These are phyloP conservation scores for Sebastes diploproa DNA, from an alignment of 2,797 vertebrate species.

Conservation along the genomic window DNA sequence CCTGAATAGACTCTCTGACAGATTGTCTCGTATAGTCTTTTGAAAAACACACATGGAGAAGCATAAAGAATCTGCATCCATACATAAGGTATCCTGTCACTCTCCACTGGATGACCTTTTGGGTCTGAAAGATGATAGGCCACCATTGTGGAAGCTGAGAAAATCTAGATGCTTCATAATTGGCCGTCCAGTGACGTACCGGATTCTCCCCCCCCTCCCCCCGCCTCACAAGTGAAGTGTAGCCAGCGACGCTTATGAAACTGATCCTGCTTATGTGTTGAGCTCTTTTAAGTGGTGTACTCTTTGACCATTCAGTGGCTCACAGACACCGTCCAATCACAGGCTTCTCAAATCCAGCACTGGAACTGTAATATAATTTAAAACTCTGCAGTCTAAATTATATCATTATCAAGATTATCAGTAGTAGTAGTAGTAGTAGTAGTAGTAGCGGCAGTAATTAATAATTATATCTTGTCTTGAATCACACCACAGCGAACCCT, in stretches of 20 bases:
- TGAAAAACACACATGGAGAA: constrained; percentile 29
- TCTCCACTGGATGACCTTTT: constrained; percentile 70
- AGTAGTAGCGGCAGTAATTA: too few species aligned
- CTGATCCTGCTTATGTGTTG: constrained; percentile 59
- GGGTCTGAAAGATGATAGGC: constrained; percentile 70
- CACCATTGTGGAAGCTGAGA: constrained; percentile 62
- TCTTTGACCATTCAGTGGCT: constrained; percentile 46
- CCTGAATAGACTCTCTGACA: constrained; percentile 23
- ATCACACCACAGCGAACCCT: too few species aligned
- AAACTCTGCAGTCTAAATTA: background rate
- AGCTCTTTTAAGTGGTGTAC: constrained; percentile 65
- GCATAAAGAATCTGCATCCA: constrained; percentile 63
- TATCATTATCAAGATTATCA: background rate
- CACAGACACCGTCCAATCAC: constrained; percentile 17
- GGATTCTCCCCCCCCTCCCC: constrained; percentile 16
- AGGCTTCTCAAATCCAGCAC: background rate
- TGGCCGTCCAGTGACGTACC: constrained; percentile 49
- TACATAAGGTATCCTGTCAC: constrained; percentile 57
- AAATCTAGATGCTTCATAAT: constrained; percentile 70
- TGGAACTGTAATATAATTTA: background rate
- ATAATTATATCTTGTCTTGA: too few species aligned
- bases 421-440: background rate
- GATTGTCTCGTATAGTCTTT: constrained; percentile 15
- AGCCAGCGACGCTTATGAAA: constrained; percentile 63
- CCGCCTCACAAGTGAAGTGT: constrained; percentile 51